Conservation (phyloP, 2,113 vertebrate species). For the Petrocephalus zakoni region DNA sequence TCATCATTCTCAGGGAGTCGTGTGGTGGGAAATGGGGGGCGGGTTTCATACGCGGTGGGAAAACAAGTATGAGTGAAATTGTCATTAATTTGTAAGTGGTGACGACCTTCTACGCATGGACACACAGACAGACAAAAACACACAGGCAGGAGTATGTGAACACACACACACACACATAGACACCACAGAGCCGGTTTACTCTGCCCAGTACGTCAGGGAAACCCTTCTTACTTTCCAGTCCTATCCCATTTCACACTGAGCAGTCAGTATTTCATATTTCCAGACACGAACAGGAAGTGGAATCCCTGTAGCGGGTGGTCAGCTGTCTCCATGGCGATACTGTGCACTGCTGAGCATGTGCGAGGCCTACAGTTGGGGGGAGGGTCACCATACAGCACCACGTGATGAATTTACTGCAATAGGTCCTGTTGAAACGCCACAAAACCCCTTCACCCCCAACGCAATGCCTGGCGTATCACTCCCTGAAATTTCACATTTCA, state of each 20-base stretch:
- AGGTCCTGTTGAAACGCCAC: not conserved
- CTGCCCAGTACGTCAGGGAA: not conserved
- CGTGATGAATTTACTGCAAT: not conserved
- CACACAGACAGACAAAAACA: not conserved
- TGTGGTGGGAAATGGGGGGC: not conserved
- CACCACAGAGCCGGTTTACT: not conserved
- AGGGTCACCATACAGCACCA: not conserved
- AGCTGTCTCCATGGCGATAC: not conserved
- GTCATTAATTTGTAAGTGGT: slow-evolving; percentile 8
- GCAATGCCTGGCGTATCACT: not conserved
- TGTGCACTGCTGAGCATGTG: not conserved
- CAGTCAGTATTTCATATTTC: not conserved
- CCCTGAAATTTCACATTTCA: not conserved
- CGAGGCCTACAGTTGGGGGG: not conserved
- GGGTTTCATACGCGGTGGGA: not conserved
- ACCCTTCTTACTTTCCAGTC: not conserved
- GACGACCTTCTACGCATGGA: not conserved
- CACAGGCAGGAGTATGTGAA: not conserved
- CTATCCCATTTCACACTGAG: not conserved
- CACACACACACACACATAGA: not conserved
- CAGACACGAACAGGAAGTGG: not conserved
- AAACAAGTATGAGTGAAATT: not conserved
- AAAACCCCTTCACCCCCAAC: not conserved
- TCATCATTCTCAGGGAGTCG: not conserved
- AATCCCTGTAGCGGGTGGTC: not conserved